phyloP scores from a whole-genome alignment of 2,113 vertebrate genomes.

The Crypturellus undulatus region DNA sequence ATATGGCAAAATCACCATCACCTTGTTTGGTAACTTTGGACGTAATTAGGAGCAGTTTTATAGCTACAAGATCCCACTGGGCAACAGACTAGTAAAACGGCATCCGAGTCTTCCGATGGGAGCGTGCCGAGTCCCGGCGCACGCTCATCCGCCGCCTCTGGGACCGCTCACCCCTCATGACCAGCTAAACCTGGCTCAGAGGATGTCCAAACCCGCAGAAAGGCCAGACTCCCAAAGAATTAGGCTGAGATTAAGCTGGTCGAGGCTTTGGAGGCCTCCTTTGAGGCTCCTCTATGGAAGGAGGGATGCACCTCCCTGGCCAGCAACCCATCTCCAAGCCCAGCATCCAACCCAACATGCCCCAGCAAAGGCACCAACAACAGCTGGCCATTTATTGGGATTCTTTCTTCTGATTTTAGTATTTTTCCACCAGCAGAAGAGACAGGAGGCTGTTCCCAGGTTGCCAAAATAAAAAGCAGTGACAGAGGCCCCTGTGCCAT shows the following conservation, averaged over 20 bases:
- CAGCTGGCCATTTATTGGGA: background rate
- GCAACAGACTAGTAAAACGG: conserved; percentile 38
- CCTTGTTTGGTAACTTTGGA: conserved; percentile 17
- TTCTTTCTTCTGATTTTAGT: background rate
- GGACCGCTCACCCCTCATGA: accelerated
- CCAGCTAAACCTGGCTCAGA: background rate
- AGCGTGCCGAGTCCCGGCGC: background rate
- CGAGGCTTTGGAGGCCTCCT: background rate
- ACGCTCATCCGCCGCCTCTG: background rate
- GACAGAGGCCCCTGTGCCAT: background rate
- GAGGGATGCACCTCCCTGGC: accelerated
- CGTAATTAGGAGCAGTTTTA: conserved; percentile 65
- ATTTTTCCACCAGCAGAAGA: background rate
- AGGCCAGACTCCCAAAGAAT: background rate
- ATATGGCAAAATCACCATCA: background rate
- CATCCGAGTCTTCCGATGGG: conserved; percentile 26
- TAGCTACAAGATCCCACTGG: conserved; percentile 35
- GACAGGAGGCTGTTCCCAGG: background rate
- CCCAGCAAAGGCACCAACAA: background rate
- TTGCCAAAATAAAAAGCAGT: background rate
- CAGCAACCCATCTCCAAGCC: accelerated
- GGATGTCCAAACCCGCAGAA: background rate
- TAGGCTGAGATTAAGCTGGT: background rate
- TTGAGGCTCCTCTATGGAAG: accelerated
- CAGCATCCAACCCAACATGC: background rate